Percentiles rank a stretch among this genome's conserved stretches.
These are phyloP conservation scores for Sebastes iracundus DNA, from an alignment of 2,797 vertebrate species.

Conservation along the genomic window DNA sequence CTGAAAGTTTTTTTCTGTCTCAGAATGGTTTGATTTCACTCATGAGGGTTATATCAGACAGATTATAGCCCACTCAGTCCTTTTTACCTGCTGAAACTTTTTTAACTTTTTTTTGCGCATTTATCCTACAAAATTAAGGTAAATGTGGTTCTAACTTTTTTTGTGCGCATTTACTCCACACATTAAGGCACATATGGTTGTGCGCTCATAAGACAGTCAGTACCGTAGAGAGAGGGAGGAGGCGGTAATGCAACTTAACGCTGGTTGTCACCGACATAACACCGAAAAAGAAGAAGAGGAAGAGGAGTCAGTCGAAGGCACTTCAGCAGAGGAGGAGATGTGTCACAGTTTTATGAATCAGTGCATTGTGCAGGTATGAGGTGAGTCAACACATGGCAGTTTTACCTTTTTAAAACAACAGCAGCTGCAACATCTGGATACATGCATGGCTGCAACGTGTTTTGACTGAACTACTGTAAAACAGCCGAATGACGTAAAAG, in stretches of 20 bases:
- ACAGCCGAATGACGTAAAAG: background rate
- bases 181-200: background rate
- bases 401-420: background rate
- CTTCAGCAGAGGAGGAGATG: background rate
- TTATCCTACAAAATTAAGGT: no score
- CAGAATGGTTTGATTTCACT: no score
- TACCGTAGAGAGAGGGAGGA: background rate
- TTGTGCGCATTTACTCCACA: background rate
- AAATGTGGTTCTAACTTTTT: background rate
- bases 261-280: background rate
- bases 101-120: no score
- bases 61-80: no score
- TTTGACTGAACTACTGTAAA: background rate
- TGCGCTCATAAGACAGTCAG: background rate
- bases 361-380: slow-evolving; percentile 36
- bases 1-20: no score
- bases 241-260: no score
- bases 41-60: no score
- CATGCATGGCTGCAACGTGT: background rate
- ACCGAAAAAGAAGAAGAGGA: background rate
- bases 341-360: background rate
- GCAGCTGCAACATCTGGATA: background rate
- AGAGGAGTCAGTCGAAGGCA: no score
- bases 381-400: slow-evolving; percentile 34
- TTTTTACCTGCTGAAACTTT: no score